phyloP scores from a whole-genome alignment of 1,140 invertebrate genomes.

The Dryas iulia region DNA sequence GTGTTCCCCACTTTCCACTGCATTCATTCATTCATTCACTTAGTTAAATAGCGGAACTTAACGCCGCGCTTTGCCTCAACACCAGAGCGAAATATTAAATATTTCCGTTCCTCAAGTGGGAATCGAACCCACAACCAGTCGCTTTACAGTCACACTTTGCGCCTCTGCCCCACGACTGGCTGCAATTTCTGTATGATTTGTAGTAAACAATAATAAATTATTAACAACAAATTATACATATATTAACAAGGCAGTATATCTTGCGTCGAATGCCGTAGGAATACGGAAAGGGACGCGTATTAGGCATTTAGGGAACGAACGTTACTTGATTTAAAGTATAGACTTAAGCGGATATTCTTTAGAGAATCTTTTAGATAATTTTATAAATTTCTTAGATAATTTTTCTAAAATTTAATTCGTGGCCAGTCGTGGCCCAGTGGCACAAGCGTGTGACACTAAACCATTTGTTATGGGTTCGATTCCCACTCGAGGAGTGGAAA shows the following conservation, averaged over 20 bases:
- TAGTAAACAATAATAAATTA: not conserved
- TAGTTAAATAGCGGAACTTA: not conserved
- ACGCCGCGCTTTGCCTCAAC: not conserved
- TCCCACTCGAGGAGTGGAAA: too few species aligned
- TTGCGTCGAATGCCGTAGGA: constrained; percentile 22
- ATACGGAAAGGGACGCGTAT: constrained; percentile 17
- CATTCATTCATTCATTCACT: too few species aligned
- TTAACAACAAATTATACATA: constrained; percentile 22
- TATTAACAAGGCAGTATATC: constrained; percentile 9
- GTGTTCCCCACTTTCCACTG: not conserved
- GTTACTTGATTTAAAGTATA: not conserved
- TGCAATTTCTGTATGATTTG: too few species aligned
- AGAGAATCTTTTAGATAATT: too few species aligned
- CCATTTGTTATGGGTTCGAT: too few species aligned
- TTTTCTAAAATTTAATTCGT: too few species aligned
- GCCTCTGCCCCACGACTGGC: not conserved
- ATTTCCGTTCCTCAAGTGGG: not conserved
- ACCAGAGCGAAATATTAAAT: not conserved
- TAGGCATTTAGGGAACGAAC: constrained; percentile 28
- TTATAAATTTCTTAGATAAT: too few species aligned
- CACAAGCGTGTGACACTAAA: too few species aligned
- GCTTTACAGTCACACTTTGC: not conserved
- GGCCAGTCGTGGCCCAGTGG: too few species aligned
- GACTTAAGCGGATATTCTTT: not conserved
- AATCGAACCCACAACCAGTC: not conserved